Conservation (phyloP, 30 jellyfish, hydroid and myxozoan species). For the Turritopsis rubra region DNA sequence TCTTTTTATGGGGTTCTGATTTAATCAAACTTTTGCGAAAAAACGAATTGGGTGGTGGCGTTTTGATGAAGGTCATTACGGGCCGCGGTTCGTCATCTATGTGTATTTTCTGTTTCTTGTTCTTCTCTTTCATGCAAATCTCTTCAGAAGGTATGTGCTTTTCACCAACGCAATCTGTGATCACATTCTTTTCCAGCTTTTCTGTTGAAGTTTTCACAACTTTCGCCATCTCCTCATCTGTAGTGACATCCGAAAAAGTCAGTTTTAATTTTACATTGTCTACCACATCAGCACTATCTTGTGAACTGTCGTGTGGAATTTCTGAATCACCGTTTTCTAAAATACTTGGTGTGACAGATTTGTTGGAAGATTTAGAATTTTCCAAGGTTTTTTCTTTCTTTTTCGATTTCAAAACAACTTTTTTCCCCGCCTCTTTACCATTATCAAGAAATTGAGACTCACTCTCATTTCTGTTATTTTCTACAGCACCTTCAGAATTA, state of each 20-base stretch:
- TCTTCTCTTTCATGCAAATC: background rate
- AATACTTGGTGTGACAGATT: background rate
- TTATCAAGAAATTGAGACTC: background rate
- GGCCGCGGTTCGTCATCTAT: slow-evolving; percentile 18
- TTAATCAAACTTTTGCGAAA: slow-evolving; percentile 2
- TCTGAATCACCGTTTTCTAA: background rate
- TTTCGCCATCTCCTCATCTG: background rate
- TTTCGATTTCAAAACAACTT: background rate
- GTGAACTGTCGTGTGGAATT: background rate
- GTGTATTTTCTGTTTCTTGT: background rate
- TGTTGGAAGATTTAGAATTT: background rate
- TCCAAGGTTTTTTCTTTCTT: background rate
- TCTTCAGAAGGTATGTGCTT: background rate
- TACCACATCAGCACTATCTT: background rate
- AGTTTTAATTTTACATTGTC: slow-evolving; percentile 1
- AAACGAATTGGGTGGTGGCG: slow-evolving; percentile 29
- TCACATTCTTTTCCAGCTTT: slow-evolving; percentile 2
- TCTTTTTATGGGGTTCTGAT: slow-evolving; percentile 16
- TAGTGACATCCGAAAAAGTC: background rate
- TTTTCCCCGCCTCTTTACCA: background rate
- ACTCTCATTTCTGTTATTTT: background rate
- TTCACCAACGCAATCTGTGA: background rate
- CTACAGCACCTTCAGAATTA: background rate
- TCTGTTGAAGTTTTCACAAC: background rate
- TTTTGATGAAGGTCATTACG: slow-evolving; percentile 1